phyloP scores from a whole-genome alignment of 2,113 vertebrate species.

The Spizaetus ornatus region DNA sequence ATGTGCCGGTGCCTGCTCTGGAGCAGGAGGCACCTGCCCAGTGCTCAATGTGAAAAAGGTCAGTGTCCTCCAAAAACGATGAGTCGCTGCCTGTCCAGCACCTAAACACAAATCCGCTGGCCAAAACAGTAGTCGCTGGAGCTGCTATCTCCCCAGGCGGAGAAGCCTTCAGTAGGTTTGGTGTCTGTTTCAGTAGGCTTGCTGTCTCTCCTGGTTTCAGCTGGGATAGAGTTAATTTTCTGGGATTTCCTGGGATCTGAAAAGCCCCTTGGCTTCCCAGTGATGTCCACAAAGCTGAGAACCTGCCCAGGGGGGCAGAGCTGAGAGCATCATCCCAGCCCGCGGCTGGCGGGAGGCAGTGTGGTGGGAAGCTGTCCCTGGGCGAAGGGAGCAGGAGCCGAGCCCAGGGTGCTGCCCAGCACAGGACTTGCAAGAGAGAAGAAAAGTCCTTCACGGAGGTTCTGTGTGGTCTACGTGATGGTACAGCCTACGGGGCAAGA shows the following conservation, averaged over 20 bases:
- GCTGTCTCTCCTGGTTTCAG: background rate
- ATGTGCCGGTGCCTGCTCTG: background rate
- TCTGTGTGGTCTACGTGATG: background rate
- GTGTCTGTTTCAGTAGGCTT: background rate
- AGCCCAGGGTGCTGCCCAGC: background rate
- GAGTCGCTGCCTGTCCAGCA: background rate
- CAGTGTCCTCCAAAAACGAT: background rate
- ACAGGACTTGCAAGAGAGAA: background rate
- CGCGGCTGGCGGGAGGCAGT: background rate
- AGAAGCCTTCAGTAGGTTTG: background rate
- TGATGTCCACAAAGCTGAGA: background rate
- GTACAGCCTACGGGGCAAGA: background rate
- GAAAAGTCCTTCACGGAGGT: background rate
- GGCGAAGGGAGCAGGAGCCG: background rate
- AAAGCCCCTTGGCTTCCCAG: background rate
- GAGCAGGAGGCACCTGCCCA: background rate
- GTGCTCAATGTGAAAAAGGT: background rate
- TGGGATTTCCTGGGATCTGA: background rate
- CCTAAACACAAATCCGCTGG: background rate
- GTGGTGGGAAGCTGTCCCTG: background rate
- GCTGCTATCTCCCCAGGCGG: background rate
- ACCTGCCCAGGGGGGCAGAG: background rate
- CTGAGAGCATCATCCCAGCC: background rate
- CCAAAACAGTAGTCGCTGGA: background rate
- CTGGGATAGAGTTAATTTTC: too few relatives aligned